A percentile compares a stretch with the other conserved stretches of the same genome.
Evolutionary conservation across 2,113 vertebrate genomes (phyloP).

Genomic region (Tachycineta bicolor): DNA sequence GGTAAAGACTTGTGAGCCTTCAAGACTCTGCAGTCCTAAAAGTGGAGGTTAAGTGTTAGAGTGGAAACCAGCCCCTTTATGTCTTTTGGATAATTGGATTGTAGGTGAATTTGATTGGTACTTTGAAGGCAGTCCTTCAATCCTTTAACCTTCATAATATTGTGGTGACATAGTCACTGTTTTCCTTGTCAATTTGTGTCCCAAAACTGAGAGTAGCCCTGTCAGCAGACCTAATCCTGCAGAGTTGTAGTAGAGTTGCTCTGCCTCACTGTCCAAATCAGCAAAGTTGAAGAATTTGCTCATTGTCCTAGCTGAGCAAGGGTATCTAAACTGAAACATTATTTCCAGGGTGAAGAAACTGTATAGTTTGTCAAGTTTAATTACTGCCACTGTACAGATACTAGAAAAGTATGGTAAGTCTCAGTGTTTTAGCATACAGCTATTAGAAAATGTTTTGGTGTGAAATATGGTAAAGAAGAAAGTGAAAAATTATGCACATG

Average conservation of each 20-base stretch:
- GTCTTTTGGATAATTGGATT: neutral
- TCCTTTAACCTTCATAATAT: neutral
- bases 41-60: neutral
- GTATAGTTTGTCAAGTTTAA: neutral
- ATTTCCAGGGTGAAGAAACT: neutral
- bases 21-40: neutral
- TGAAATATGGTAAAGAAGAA: neutral
- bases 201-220: neutral
- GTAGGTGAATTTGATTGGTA: accelerated
- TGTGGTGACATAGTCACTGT: neutral
- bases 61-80: neutral
- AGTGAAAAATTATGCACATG: neutral
- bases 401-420: neutral
- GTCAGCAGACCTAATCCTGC: neutral
- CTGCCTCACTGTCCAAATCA: neutral
- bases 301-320: neutral
- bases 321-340: neutral
- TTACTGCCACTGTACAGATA: neutral
- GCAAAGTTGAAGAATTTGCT: neutral
- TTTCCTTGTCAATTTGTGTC: neutral
- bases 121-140: neutral
- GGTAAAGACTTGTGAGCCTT: neutral
- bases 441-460: neutral
- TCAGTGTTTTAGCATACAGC: neutral
- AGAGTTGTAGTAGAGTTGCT: neutral